phyloP scores from a whole-genome alignment of 2,113 vertebrate genomes.

The Apistogramma diplotaenia region DNA sequence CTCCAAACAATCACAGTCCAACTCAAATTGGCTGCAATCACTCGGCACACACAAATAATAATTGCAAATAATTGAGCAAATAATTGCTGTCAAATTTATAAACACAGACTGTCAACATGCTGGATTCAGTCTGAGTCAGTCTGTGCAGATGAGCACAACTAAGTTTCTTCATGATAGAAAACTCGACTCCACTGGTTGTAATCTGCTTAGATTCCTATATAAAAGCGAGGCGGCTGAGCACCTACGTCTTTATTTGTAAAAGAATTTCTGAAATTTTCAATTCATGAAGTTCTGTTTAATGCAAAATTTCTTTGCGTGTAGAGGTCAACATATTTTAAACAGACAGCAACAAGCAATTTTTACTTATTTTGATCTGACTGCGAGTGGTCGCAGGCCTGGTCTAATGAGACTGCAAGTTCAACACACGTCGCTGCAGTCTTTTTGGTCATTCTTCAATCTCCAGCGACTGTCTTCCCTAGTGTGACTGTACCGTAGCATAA shows the following conservation, averaged over 20 bases:
- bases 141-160: background rate
- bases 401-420: background rate
- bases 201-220: background rate
- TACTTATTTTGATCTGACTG: background rate
- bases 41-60: too few species aligned
- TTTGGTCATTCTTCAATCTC: too few species aligned
- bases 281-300: background rate
- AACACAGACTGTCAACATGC: background rate
- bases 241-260: background rate
- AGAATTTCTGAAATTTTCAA: background rate
- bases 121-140: background rate
- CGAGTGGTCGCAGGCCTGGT: background rate
- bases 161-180: too few species aligned
- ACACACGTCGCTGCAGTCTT: too few species aligned
- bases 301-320: background rate
- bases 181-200: background rate
- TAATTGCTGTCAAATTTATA: too few species aligned
- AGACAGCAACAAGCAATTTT: background rate
- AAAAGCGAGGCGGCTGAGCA: background rate
- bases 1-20: too few species aligned
- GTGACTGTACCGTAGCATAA: background rate
- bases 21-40: too few species aligned
- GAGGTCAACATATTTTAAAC: background rate
- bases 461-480: too few species aligned
- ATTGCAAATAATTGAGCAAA: too few species aligned